A percentile compares a stretch with the other conserved stretches of the same genome.
These are phyloP conservation scores for Atlantisia rogersi DNA, from an alignment of 2,113 vertebrate genomes.

Conservation along the genomic window DNA sequence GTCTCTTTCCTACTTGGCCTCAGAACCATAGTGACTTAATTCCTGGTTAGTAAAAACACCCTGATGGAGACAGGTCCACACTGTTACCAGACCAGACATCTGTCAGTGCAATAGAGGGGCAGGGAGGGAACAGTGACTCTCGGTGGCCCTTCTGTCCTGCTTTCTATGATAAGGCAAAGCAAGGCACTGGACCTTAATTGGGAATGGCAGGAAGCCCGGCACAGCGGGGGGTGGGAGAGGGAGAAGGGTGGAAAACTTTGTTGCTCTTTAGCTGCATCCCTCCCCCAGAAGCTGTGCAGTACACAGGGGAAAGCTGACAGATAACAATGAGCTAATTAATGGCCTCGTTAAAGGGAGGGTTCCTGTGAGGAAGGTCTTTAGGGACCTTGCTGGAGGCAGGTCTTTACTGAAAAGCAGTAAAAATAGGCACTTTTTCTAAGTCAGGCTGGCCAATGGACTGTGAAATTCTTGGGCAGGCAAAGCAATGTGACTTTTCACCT, in stretches of 20 bases:
- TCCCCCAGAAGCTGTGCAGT: not conserved
- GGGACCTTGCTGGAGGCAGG: not conserved
- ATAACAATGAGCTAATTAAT: slow-evolving; percentile 50
- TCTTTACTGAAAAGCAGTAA: not conserved
- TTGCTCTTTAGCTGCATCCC: slow-evolving; percentile 2
- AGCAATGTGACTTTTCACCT: not conserved
- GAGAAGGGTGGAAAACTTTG: not conserved
- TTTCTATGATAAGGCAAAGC: not conserved
- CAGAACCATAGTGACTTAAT: slow-evolving; percentile 43
- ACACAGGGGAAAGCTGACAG: slow-evolving; percentile 20
- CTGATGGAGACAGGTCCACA: not conserved
- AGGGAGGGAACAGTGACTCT: slow-evolving; percentile 26
- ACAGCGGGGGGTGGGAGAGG: not conserved
- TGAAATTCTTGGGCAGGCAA: not conserved
- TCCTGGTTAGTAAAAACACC: not conserved
- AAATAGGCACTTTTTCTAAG: not conserved
- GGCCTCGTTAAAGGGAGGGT: slow-evolving; percentile 8
- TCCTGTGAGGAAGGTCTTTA: not conserved
- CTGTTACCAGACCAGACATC: slow-evolving; percentile 51
- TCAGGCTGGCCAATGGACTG: not conserved
- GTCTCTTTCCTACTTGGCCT: slow-evolving; percentile 51
- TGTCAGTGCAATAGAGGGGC: slow-evolving; percentile 35
- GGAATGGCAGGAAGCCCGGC: slow-evolving; percentile 51
- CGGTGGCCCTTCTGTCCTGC: slow-evolving; percentile 2
- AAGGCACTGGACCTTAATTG: slow-evolving; percentile 8